Evolutionary conservation across 2,888 invertebrate species (phyloP).

Genomic region (Alloplasta piceator): DNA sequence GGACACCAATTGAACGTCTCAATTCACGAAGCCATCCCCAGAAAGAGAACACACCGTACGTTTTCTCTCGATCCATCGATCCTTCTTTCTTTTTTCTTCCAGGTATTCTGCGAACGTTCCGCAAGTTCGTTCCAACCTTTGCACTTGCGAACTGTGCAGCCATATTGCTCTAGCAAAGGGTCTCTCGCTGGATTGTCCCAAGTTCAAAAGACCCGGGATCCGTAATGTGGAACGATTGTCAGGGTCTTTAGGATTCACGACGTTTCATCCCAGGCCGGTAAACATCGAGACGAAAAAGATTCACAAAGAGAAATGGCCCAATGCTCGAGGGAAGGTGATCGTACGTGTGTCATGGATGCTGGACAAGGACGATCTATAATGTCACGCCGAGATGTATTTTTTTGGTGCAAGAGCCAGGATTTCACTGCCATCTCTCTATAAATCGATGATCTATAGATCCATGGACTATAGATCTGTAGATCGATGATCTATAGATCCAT

Average conservation of each 20-base stretch:
- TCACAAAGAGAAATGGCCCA: neutral
- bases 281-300: neutral
- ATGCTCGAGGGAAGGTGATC: neutral
- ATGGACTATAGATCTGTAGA: too few relatives aligned
- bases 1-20: constrained; percentile 45
- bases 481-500: too few relatives aligned
- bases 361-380: too few relatives aligned
- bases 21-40: constrained; percentile 31
- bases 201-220: too few relatives aligned
- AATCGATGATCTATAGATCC: too few relatives aligned
- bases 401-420: too few relatives aligned
- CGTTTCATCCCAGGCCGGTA: neutral
- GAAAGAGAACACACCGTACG: constrained; percentile 18
- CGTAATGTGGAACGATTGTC: too few relatives aligned
- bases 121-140: neutral
- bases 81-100: constrained; percentile 7
- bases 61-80: constrained; percentile 6
- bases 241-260: neutral
- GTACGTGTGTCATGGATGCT: too few relatives aligned
- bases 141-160: constrained; percentile 1
- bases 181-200: too few relatives aligned
- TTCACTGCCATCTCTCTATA: too few relatives aligned
- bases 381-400: too few relatives aligned
- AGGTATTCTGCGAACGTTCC: constrained; percentile 3
- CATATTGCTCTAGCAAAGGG: too few relatives aligned